Conservation (phyloP, 2,113 vertebrate species). For the Xyrauchen texanus region DNA sequence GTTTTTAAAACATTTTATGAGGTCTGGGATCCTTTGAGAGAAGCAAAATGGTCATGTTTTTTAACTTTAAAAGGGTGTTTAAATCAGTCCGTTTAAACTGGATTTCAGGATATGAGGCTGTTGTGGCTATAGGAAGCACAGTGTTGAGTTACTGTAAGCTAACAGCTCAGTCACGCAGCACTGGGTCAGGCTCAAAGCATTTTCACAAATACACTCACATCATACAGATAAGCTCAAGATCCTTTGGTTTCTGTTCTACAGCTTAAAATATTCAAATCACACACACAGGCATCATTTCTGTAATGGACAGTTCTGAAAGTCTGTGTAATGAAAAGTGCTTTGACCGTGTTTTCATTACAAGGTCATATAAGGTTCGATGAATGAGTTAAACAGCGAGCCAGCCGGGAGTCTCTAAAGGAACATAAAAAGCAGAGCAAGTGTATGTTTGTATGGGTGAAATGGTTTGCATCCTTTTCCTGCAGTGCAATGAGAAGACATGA, state of each 20-base stretch:
- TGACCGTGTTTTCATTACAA: constrained; percentile 62
- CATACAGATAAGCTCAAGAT: constrained; percentile 49
- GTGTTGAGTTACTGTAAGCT: constrained; percentile 56
- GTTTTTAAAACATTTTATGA: background rate
- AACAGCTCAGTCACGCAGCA: constrained; percentile 68
- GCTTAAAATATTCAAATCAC: constrained; percentile 46
- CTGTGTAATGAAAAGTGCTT: constrained; percentile 55
- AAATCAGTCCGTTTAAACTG: background rate
- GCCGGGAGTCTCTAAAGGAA: too few relatives aligned
- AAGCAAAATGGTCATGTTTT: background rate
- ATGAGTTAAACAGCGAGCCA: background rate
- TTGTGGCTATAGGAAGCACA: background rate
- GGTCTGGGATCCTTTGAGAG: background rate
- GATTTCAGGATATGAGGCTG: background rate
- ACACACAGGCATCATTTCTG: constrained; percentile 31
- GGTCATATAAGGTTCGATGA: constrained; percentile 58
- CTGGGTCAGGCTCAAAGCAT: constrained; percentile 41
- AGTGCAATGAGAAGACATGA: too few relatives aligned
- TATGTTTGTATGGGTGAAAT: constrained; percentile 44
- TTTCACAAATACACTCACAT: constrained; percentile 49
- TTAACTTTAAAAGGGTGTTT: background rate
- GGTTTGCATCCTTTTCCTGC: too few relatives aligned
- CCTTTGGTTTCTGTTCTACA: constrained; percentile 64
- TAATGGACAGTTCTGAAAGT: constrained; percentile 4
- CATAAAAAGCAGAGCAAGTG: background rate